Conservation (phyloP, 2,797 vertebrate species). For the Gallirallus australis region DNA sequence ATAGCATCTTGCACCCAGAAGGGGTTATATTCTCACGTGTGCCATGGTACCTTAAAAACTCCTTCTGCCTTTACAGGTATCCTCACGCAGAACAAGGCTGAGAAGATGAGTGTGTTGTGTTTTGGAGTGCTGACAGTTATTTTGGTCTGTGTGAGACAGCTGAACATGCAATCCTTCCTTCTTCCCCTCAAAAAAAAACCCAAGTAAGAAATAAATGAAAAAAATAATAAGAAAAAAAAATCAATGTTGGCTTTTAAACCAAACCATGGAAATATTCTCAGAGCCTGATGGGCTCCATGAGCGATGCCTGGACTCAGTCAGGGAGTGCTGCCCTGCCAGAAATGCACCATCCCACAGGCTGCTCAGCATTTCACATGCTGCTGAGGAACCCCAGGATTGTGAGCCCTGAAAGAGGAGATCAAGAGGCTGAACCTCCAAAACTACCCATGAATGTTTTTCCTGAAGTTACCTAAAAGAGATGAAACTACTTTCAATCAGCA, state of each 20-base stretch:
- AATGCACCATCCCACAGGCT: accelerated
- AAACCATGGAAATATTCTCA: neutral
- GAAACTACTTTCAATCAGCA: neutral
- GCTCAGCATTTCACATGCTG: neutral
- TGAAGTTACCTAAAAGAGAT: neutral
- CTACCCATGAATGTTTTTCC: neutral
- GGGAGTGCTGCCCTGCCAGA: neutral
- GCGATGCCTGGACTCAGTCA: neutral
- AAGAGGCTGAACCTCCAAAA: neutral
- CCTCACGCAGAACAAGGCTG: neutral
- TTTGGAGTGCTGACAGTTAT: neutral
- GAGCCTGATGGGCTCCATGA: neutral
- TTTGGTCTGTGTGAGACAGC: neutral
- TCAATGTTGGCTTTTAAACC: neutral
- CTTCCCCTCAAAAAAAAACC: neutral
- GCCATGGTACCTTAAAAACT: neutral
- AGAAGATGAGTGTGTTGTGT: accelerated
- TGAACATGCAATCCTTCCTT: neutral
- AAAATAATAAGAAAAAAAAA: neutral
- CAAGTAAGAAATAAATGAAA: too few relatives aligned
- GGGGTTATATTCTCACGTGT: neutral
- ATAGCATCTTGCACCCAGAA: neutral
- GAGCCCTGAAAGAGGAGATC: accelerated
- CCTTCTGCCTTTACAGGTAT: neutral
- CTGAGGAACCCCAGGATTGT: neutral